A percentile compares a stretch with the other conserved stretches of the same genome.
These are phyloP conservation scores for Zonotrichia albicollis DNA, from an alignment of 2,797 vertebrate genomes.

Conservation along the genomic window DNA sequence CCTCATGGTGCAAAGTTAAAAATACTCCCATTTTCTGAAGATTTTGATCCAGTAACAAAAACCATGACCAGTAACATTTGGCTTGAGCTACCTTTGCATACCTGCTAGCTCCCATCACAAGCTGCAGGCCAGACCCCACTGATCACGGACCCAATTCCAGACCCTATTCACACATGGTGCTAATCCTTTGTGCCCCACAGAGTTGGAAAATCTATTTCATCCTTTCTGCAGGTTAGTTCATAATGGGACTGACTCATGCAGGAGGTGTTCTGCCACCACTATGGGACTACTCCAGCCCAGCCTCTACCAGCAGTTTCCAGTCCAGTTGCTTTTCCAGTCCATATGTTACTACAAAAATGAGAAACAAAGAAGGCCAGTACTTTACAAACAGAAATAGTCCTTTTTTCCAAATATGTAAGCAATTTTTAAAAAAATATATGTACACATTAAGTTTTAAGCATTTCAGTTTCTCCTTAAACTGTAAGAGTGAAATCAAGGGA, in stretches of 20 bases:
- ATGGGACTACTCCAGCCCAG: neutral
- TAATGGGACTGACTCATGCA: neutral
- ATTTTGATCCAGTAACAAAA: neutral
- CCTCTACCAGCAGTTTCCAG: neutral
- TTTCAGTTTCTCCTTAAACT: slow-evolving; percentile 8
- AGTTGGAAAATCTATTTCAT: neutral
- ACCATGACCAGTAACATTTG: accelerated
- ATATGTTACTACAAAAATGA: neutral
- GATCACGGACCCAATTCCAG: neutral
- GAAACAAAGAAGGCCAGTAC: neutral
- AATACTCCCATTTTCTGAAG: neutral
- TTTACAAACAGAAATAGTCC: neutral
- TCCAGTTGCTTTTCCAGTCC: neutral
- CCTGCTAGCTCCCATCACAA: neutral
- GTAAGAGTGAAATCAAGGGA: neutral
- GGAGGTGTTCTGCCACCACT: neutral
- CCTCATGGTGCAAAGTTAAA: neutral
- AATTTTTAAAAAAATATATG: accelerated
- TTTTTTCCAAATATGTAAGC: neutral
- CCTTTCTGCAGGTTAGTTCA: neutral
- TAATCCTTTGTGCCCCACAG: neutral
- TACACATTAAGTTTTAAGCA: neutral
- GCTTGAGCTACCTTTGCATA: neutral
- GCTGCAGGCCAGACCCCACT: neutral
- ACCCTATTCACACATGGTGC: neutral